phyloP scores from a whole-genome alignment of 2,888 invertebrate species.

The Aelia acuminata region DNA sequence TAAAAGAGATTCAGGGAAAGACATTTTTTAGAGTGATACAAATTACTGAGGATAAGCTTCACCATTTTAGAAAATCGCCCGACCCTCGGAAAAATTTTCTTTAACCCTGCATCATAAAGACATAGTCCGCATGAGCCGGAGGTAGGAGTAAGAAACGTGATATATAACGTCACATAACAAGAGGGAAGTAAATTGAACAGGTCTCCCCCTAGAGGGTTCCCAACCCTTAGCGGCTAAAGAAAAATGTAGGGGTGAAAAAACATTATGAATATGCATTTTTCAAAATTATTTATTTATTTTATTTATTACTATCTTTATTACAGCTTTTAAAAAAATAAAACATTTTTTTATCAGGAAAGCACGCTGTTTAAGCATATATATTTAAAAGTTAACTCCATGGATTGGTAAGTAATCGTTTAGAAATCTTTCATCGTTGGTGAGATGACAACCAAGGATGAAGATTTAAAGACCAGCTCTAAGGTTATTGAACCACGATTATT shows the following conservation, averaged over 20 bases:
- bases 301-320: not conserved
- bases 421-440: no score
- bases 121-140: not conserved
- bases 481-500: no score
- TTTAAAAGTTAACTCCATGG: no score
- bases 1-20: not conserved
- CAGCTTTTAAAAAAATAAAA: no score
- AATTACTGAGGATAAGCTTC: not conserved
- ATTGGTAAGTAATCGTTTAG: no score
- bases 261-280: not conserved
- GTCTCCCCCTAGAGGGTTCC: not conserved
- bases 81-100: not conserved
- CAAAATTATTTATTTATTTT: not conserved
- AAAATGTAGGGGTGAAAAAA: not conserved
- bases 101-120: not conserved
- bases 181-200: constrained; percentile 19
- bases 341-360: no score
- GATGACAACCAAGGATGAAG: no score
- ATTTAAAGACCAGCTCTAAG: no score
- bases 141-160: not conserved
- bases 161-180: constrained; percentile 37
- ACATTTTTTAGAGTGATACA: constrained; percentile 11
- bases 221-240: not conserved
- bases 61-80: not conserved
- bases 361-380: no score